Base-by-base conservation (phyloP, 2,888 invertebrate species). In the Sycophila texana region DNA sequence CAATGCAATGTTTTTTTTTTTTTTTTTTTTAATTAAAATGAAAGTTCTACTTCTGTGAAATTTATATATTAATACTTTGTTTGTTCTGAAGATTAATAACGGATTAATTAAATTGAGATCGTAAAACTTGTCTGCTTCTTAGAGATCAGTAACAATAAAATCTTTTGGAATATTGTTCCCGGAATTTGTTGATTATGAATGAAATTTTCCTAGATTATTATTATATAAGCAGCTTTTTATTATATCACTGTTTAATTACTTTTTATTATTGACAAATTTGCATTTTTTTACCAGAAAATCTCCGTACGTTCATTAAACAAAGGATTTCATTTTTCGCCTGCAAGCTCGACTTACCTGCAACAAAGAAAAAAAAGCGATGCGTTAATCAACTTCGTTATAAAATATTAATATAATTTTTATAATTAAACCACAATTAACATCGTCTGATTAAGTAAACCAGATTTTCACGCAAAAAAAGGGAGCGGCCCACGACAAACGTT, bases 271-370 rank as follows among this genome's bases (percentile, higher is more conserved):
- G 1, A 53, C n/a, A 53, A 53, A 53, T 16, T 53, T 53, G n/a
- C 39, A 39, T 39, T 39, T 39, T 26, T 39, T 39, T 39, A 39
- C 39, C 39, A 39, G 39, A 39, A 7, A 39, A 39, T 39, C 39
- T 10, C 10, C 39, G 39, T 39, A 10, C 39, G 39, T 10, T 39
- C 39, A 39, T 39, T 39, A 18, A 7, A 30, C 39, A 7, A 20
- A 20, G 57, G 18, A n/a, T 58, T 4, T n/a, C 0, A 58, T 16
- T 0, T 58, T 58, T 58, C 57, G 2, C 18, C 5, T 58, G n/a
- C n/a, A 4, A 20, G 20, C 57, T 58, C 57, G 20, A 0, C 57
- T 18, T 71, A 72, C 77, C 77, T 72, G 60, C 14, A 77, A 77
- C 49, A 77, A 20, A 67, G 67, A 74, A 58, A 47, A 30, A 66